Conservation (phyloP, 2,113 vertebrate genomes). For the Hyla sarda region DNA sequence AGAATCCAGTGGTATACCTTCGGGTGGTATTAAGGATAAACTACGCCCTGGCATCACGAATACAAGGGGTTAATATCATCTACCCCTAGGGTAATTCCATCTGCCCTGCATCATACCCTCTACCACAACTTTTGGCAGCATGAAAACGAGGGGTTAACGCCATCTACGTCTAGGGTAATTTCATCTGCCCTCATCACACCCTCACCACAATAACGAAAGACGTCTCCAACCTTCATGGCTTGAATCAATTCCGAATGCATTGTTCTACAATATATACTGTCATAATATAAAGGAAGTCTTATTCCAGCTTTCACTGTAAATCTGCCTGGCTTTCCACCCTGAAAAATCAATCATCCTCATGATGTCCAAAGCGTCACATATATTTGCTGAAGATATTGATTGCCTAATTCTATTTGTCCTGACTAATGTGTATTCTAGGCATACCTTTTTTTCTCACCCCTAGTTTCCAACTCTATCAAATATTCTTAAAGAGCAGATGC, state of each 20-base stretch:
- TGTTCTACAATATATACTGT: slow-evolving; percentile 51
- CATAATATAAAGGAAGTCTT: slow-evolving; percentile 46
- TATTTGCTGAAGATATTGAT: slow-evolving; percentile 48
- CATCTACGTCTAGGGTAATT: no score
- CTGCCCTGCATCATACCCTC: no score
- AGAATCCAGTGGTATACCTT: no score
- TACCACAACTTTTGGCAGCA: no score
- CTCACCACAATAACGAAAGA: slow-evolving; percentile 13
- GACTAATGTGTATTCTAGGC: background rate
- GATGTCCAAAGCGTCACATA: slow-evolving; percentile 27
- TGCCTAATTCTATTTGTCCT: slow-evolving; percentile 43
- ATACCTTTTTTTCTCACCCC: background rate
- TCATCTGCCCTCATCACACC: no score
- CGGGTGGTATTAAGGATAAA: no score
- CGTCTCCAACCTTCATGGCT: slow-evolving; percentile 22
- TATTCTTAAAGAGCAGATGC: background rate
- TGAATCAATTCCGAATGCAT: slow-evolving; percentile 45
- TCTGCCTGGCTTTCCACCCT: slow-evolving; percentile 41
- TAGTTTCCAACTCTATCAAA: background rate
- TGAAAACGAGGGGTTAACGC: no score
- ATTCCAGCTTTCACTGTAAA: slow-evolving; percentile 37
- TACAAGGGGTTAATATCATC: no score
- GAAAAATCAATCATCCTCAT: slow-evolving; percentile 50
- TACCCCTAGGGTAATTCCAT: no score
- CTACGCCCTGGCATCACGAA: no score